Evolutionary conservation across 2,888 invertebrate species (phyloP), one percentile per base, ranked within the genome.

Genomic region (Cyclophora albipunctata): DNA sequence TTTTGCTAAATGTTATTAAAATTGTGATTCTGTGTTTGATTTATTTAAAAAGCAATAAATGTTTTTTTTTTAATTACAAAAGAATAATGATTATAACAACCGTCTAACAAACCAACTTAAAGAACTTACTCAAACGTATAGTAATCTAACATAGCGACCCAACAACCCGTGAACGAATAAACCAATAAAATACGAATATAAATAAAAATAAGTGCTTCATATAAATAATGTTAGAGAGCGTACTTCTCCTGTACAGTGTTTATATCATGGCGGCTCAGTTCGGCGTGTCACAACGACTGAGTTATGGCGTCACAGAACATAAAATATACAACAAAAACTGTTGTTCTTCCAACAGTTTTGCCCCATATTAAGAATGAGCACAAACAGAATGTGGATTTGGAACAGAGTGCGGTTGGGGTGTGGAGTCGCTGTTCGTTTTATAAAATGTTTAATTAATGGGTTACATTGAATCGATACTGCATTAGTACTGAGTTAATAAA

Each of bases 301-400:
- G 79, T 84, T 84, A 87, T 81, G 68, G 80, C 84, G 87, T 86
- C 84, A 87, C 86, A 86, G 78, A 76, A 86, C 86, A 85, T 87
- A 86, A 86, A 85, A 85, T 87, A 84, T 84, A 85, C 84, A 84
- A 76, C 78, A 81, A 81, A 86, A 87, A 87, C 86, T 86, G 85
- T 86, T 87, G 86, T 85, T 84, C 81, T 81, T 82, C 83, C 84
- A 87, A 86, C 87, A 84, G 85, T 87, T 86, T 85, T 86, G 84
- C 78, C 83, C 85, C 88, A 87, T 88, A 88, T 88, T 87, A 86
- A 85, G 84, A 86, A 85, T 82, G 85, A 84, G 84, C 83, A 78
- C 82, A 84, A 85, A 84, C 85, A 84, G 83, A 86, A 85, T 82
- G 83, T 78, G 84, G 81, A 82, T 83, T 82, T 73, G 78, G 83